Percentiles rank a stretch among this genome's conserved stretches.
Conservation (phyloP, 2,797 vertebrate species). For the Hippocampus kuda region DNA sequence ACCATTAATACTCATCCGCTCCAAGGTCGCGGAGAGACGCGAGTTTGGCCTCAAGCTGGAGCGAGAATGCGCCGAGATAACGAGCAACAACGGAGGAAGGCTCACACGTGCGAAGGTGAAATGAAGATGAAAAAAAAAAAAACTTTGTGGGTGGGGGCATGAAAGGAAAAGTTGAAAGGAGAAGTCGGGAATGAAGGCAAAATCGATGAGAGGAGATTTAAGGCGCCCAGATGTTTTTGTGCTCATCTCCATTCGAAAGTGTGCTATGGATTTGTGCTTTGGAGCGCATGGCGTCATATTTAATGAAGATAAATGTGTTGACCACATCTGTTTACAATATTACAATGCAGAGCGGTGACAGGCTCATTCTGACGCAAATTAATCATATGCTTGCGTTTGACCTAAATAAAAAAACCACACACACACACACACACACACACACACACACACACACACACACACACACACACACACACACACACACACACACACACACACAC, state of each 20-base stretch:
- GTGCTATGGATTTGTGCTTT: background rate
- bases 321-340: slow-evolving; percentile 5
- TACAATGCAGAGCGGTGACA: background rate
- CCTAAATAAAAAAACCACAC: background rate
- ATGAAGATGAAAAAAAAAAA: background rate
- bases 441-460: too few relatives aligned
- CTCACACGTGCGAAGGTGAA: background rate
- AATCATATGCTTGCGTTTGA: background rate
- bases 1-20: background rate
- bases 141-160: background rate
- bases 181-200: background rate
- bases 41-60: background rate
- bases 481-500: too few relatives aligned
- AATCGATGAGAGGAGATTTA: slow-evolving; percentile 2
- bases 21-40: background rate
- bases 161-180: background rate
- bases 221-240: background rate
- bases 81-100: background rate
- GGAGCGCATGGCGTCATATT: background rate
- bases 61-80: background rate
- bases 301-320: slow-evolving; percentile 2
- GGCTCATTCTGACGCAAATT: background rate
- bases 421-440: too few relatives aligned
- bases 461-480: too few relatives aligned
- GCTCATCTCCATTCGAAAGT: background rate